Percentiles rank a stretch among this genome's conserved stretches.
phyloP scores from a whole-genome alignment of 2,113 vertebrate species.

The Ovibos moschatus region DNA sequence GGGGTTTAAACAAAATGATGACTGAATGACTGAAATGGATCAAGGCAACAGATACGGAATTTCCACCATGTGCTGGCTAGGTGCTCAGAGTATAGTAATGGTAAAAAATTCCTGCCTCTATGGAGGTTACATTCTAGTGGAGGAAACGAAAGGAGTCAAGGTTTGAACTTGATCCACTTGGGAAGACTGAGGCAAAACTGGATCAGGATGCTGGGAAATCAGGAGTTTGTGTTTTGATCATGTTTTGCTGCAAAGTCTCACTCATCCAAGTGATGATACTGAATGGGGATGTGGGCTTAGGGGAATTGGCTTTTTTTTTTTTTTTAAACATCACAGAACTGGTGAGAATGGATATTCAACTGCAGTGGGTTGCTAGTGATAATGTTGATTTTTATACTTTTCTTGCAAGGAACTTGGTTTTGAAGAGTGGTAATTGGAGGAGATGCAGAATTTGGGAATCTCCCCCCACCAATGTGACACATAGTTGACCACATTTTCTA shows the following conservation, averaged over 20 bases:
- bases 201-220: not conserved
- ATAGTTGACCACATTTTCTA: not conserved
- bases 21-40: constrained; percentile 18
- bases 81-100: not conserved
- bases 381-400: not conserved
- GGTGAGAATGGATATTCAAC: not conserved
- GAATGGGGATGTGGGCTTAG: not conserved
- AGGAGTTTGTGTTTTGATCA: not conserved
- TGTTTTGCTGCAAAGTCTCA: not conserved
- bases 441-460: not conserved
- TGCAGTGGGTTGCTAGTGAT: not conserved
- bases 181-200: not conserved
- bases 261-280: not conserved
- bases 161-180: not conserved
- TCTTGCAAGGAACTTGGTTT: not conserved
- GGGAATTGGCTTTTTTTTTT: not conserved
- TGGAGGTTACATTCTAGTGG: not conserved
- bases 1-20: not conserved
- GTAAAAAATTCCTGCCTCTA: not conserved
- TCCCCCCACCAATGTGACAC: not conserved
- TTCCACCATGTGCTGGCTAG: not conserved
- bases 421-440: not conserved
- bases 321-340: not conserved
- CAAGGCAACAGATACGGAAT: not conserved
- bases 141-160: not conserved